These are phyloP conservation scores for Heliconius eleuchia DNA, from an alignment of 1,140 invertebrate genomes.

Conservation along the genomic window DNA sequence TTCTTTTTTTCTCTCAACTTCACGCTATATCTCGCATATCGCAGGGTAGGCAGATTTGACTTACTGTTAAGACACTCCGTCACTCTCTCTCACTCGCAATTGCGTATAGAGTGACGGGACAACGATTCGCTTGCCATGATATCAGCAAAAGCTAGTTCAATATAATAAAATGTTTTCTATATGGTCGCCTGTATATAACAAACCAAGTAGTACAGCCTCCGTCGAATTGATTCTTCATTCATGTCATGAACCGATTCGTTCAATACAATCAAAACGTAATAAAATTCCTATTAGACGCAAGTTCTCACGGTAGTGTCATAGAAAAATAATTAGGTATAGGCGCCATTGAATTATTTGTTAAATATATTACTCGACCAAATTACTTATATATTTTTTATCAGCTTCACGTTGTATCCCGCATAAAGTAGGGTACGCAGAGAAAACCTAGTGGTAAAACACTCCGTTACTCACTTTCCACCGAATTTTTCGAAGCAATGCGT, in stretches of 20 bases:
- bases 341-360: not conserved
- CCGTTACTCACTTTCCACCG: not conserved
- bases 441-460: too few relatives aligned
- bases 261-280: not conserved
- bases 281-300: not conserved
- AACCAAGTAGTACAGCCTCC: not conserved
- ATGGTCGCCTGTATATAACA: not conserved
- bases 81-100: too few relatives aligned
- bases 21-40: too few relatives aligned
- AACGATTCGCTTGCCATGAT: too few relatives aligned
- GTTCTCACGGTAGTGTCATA: constrained; percentile 7
- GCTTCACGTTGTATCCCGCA: not conserved
- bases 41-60: too few relatives aligned
- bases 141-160: not conserved
- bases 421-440: not conserved
- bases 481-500: too few relatives aligned
- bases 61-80: too few relatives aligned
- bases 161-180: not conserved
- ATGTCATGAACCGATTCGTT: not conserved
- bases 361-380: not conserved
- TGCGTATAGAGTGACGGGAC: too few relatives aligned
- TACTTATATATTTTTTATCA: not conserved
- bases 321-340: not conserved
- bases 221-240: constrained; percentile 3
- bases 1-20: too few relatives aligned